phyloP scores from a whole-genome alignment of 2,797 vertebrate genomes.

The Alcedo quadribrachys region DNA sequence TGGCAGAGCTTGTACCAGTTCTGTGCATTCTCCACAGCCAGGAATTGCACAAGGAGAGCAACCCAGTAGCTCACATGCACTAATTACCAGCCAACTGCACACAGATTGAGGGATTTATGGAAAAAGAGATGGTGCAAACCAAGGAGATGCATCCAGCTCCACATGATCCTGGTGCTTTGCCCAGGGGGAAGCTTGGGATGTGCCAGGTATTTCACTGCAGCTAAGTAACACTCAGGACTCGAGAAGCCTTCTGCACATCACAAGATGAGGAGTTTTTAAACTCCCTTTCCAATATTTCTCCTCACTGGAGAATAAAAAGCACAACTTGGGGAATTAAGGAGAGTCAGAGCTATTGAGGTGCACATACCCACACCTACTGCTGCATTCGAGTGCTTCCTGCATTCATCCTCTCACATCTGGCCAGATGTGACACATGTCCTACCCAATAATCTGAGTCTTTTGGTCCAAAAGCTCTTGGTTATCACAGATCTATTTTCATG shows the following conservation, averaged over 20 bases:
- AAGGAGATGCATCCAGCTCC: rapidly evolving
- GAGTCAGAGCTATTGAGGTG: rapidly evolving
- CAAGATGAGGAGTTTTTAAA: background rate
- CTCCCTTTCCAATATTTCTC: background rate
- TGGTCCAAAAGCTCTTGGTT: background rate
- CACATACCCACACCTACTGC: background rate
- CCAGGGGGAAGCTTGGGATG: background rate
- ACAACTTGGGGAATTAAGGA: background rate
- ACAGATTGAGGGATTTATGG: background rate
- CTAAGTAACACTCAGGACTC: background rate
- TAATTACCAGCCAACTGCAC: constrained; percentile 10
- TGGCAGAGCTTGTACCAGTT: constrained; percentile 11
- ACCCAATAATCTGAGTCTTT: background rate
- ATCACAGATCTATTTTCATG: background rate
- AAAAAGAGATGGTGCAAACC: background rate
- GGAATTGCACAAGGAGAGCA: background rate
- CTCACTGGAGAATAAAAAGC: background rate
- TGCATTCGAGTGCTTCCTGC: background rate
- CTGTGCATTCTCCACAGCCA: background rate
- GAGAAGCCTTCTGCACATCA: background rate
- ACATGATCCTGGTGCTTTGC: background rate
- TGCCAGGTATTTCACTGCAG: background rate
- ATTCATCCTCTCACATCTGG: background rate
- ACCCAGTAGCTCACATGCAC: background rate
- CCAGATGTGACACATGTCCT: background rate